Evolutionary conservation across 2,797 vertebrate genomes (phyloP).

Genomic region (Protosalanx chinensis): DNA sequence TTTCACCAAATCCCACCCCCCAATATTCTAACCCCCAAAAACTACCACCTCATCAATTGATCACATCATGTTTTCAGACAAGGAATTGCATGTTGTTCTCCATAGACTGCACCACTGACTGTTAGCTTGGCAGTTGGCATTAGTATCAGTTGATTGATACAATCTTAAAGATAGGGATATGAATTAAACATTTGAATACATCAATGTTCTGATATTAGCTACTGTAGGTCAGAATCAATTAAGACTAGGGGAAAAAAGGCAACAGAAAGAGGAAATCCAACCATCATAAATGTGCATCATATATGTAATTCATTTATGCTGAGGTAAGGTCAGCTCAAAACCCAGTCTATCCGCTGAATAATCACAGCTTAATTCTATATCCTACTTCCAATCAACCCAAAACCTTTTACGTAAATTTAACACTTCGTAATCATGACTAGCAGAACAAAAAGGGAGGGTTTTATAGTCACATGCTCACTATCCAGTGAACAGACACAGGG

Average conservation of each 20-base stretch:
- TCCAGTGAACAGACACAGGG: background rate
- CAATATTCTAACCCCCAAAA: constrained; percentile 19
- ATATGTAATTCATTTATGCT: constrained; percentile 32
- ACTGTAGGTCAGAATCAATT: constrained; percentile 4
- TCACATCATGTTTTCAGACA: constrained; percentile 11
- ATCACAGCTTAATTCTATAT: constrained; percentile 49
- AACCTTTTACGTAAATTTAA: background rate
- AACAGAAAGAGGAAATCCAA: constrained; percentile 37
- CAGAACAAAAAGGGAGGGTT: background rate
- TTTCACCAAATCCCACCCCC: constrained; percentile 30
- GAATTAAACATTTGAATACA: constrained; percentile 23
- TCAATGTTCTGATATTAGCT: background rate
- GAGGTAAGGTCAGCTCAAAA: constrained; percentile 55
- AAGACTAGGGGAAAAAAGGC: constrained; percentile 13
- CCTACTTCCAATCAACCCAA: constrained; percentile 13
- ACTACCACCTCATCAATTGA: background rate
- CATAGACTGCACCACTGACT: constrained; percentile 29
- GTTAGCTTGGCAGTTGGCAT: constrained; percentile 12
- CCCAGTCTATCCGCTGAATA: constrained; percentile 36
- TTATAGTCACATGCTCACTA: background rate
- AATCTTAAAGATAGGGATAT: constrained; percentile 34
- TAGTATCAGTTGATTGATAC: constrained; percentile 24
- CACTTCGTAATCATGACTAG: background rate
- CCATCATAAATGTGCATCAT: constrained; percentile 30
- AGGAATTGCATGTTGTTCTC: constrained; percentile 33